Percentiles rank a stretch among this genome's conserved stretches.
These are phyloP conservation scores for Malurus melanocephalus DNA, from an alignment of 2,113 vertebrate species.

Conservation along the genomic window DNA sequence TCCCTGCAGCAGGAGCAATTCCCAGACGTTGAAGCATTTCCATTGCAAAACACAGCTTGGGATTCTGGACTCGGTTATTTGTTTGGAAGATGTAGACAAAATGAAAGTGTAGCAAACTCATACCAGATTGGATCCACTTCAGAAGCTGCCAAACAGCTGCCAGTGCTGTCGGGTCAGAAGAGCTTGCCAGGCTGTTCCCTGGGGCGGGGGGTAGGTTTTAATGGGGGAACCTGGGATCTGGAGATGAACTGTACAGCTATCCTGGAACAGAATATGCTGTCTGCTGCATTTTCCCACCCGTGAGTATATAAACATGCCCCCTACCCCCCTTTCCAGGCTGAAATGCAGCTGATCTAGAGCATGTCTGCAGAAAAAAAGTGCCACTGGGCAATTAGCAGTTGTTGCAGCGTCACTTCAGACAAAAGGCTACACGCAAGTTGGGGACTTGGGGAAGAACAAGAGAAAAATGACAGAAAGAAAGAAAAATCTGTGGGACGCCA, in stretches of 20 bases:
- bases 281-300: slow-evolving; percentile 25
- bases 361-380: background rate
- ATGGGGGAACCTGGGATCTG: slow-evolving; percentile 46
- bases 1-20: slow-evolving; percentile 54
- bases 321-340: background rate
- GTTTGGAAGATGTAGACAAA: slow-evolving; percentile 65
- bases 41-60: slow-evolving; percentile 68
- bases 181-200: slow-evolving; percentile 62
- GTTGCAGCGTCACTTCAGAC: slow-evolving; percentile 12
- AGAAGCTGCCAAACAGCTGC: slow-evolving; percentile 71
- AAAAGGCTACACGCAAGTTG: background rate
- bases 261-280: slow-evolving; percentile 52
- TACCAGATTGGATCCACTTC: slow-evolving; percentile 69
- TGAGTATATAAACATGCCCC: slow-evolving; percentile 3
- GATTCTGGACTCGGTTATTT: slow-evolving; percentile 62
- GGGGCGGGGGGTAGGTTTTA: slow-evolving; percentile 46
- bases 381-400: slow-evolving; percentile 1
- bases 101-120: slow-evolving; percentile 71
- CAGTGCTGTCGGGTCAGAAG: slow-evolving; percentile 57
- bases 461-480: background rate
- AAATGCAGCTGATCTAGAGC: slow-evolving; percentile 37
- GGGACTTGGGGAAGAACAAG: background rate
- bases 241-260: slow-evolving; percentile 23
- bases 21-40: slow-evolving; percentile 62
- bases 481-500: background rate